Base-by-base conservation (phyloP, 1,140 invertebrate genomes). In the Conus ventricosus region DNA sequence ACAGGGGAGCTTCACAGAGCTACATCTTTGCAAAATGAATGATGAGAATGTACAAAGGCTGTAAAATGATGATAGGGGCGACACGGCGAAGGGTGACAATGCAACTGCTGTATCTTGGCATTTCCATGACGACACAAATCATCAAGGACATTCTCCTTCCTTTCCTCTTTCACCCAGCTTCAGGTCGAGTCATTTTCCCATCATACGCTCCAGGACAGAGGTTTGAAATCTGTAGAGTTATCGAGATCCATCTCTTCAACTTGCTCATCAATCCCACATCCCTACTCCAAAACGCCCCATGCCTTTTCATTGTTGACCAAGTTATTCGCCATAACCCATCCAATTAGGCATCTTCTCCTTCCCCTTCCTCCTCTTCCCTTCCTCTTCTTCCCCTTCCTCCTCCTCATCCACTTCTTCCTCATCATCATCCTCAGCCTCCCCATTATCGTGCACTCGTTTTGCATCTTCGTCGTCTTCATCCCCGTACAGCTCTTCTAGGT, bases 401-500 rank as follows among this genome's bases (percentile, higher is more conserved):
- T 90, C 89, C 5, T 87, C 90, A 15, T 90, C 91, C 15, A 90
- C 91, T n/a, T 91, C 91, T 75, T 90, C 91, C 15, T 89, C 91
- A 15, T 90, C 88, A 17, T 87, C 90, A 3, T 89, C 93, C 27
- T 90, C 89, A 5, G 53, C 90, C 11, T 92, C 91, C 0, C 91
- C 93, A 55, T 93, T 92, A 39, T 90, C 92, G 4, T 88, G 90
- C 78, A 91, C 89, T 25, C 91, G 84, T 87, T 93, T 92, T 39
- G 90, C 90, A 39, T 93, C 92, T 27, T 93, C 92, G 63, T 91
- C 92, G 88, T 94, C 93, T 81, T 94, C 93, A 67, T 92, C 93
- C 71, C 92, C 93, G 91, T 94, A 93, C 82, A 95, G 87, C 89
- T 95, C 94, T 88, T 91, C 93, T 91, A 97, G 96, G 5, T 96